phyloP scores from a whole-genome alignment of 2,888 invertebrate species.

The Trissonchulus sp. region DNA sequence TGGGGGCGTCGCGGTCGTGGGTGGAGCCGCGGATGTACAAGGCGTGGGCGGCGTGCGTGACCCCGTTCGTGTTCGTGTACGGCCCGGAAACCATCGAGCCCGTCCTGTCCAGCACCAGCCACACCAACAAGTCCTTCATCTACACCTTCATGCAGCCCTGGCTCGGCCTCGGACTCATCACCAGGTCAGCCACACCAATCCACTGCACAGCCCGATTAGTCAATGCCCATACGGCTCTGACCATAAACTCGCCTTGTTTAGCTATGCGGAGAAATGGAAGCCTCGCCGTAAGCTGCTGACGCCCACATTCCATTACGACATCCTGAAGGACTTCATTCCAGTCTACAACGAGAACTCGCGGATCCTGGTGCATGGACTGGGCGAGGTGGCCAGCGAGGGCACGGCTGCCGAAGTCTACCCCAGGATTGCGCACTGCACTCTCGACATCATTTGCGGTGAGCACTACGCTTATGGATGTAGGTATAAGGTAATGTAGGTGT shows the following conservation, averaged over 20 bases:
- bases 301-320: conserved; percentile 59
- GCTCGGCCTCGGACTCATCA: conserved; percentile 58
- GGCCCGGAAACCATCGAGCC: conserved; percentile 49
- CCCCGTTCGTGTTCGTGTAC: conserved; percentile 49
- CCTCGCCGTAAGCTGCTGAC: conserved; percentile 56
- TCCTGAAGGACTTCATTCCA: conserved; percentile 57
- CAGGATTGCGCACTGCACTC: conserved; percentile 57
- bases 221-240: not conserved
- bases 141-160: conserved; percentile 57
- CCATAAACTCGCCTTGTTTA: too few relatives aligned
- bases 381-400: conserved; percentile 33
- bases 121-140: conserved; percentile 53
- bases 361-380: conserved; percentile 50
- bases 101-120: conserved; percentile 50
- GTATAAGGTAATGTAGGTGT: too few relatives aligned
- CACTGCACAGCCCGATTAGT: not conserved
- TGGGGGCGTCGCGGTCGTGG: too few relatives aligned
- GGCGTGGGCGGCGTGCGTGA: too few relatives aligned
- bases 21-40: too few relatives aligned
- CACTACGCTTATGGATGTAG: too few relatives aligned
- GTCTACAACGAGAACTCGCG: conserved; percentile 57
- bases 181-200: conserved; percentile 47
- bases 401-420: conserved; percentile 52
- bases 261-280: conserved; percentile 55
- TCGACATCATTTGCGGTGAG: conserved; percentile 59